Evolutionary conservation across 2,888 invertebrate genomes (phyloP).

Genomic region (Salpingus planirostris): DNA sequence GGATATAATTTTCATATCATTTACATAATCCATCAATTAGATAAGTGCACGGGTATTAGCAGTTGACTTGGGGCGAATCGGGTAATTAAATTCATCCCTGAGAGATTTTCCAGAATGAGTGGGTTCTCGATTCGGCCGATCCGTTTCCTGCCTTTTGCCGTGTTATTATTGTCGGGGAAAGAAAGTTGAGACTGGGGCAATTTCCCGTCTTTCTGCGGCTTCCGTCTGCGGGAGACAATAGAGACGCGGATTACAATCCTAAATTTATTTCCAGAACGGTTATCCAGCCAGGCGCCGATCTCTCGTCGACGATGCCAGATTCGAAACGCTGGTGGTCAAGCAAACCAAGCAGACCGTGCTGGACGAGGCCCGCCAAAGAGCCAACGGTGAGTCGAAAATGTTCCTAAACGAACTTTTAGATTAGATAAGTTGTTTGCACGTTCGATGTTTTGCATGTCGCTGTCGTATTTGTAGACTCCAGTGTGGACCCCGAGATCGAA

Average conservation of each 20-base stretch:
- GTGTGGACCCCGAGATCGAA: slow-evolving; percentile 38
- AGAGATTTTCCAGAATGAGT: too few relatives aligned
- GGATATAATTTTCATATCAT: too few relatives aligned
- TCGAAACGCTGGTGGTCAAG: slow-evolving; percentile 92
- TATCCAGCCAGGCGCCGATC: slow-evolving; percentile 92
- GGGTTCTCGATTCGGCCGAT: too few relatives aligned
- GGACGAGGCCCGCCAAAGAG: slow-evolving; percentile 80
- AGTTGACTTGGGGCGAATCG: too few relatives aligned
- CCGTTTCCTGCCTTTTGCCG: too few relatives aligned
- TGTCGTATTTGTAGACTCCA: slow-evolving; percentile 34
- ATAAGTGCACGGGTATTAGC: too few relatives aligned
- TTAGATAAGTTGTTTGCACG: neutral
- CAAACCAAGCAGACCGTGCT: slow-evolving; percentile 89
- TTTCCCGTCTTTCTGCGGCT: slow-evolving; percentile 26
- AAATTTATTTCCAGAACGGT: slow-evolving; percentile 71
- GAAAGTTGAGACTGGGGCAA: too few relatives aligned
- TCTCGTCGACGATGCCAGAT: slow-evolving; percentile 94
- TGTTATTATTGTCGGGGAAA: too few relatives aligned
- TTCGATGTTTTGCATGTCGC: slow-evolving; percentile 18
- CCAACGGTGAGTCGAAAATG: slow-evolving; percentile 61
- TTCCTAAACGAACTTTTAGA: neutral
- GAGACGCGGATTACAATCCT: slow-evolving; percentile 1
- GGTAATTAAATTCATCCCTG: too few relatives aligned
- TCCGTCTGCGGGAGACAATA: slow-evolving; percentile 33
- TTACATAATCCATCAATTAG: too few relatives aligned